phyloP scores from a whole-genome alignment of 2,888 invertebrate genomes.

The Drepana falcataria region DNA sequence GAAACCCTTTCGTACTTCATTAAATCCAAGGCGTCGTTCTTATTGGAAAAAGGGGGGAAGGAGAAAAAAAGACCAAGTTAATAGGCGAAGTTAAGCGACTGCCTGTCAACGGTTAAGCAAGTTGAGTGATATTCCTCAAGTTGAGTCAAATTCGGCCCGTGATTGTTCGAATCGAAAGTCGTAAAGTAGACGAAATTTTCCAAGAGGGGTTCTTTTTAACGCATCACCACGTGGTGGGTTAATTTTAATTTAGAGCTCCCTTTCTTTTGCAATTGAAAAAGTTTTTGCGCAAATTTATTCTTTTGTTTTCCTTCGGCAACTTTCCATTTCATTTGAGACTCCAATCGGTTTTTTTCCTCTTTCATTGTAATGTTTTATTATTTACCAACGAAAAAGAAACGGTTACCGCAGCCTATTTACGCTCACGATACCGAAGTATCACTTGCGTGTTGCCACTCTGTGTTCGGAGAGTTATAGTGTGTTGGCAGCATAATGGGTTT shows the following conservation, averaged over 20 bases:
- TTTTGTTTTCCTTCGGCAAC: background rate
- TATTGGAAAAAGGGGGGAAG: slow-evolving; percentile 13
- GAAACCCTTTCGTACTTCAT: slow-evolving; percentile 7
- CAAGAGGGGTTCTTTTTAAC: slow-evolving; percentile 1
- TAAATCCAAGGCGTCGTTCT: slow-evolving; percentile 26
- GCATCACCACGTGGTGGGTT: slow-evolving; percentile 1
- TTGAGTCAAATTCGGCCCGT: slow-evolving; percentile 7
- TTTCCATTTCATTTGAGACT: background rate
- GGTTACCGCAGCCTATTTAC: too few relatives aligned
- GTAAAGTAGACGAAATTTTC: slow-evolving; percentile 12
- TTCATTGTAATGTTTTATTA: background rate
- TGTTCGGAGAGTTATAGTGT: too few relatives aligned
- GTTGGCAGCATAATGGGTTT: too few relatives aligned
- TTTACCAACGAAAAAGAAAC: too few relatives aligned
- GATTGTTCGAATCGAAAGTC: slow-evolving; percentile 19
- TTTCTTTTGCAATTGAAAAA: background rate
- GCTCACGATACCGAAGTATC: too few relatives aligned
- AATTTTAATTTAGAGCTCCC: slow-evolving; percentile 1
- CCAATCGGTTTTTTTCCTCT: background rate
- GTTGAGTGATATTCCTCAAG: slow-evolving; percentile 44
- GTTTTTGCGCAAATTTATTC: background rate
- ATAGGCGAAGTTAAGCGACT: slow-evolving; percentile 55
- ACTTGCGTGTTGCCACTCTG: too few relatives aligned
- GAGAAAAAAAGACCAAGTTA: slow-evolving; percentile 35
- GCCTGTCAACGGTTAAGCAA: slow-evolving; percentile 46